A percentile compares a stretch with the other conserved stretches of the same genome.
These are phyloP conservation scores for Tetragnatha versicolor DNA, from an alignment of 1,140 invertebrate genomes.

Conservation along the genomic window DNA sequence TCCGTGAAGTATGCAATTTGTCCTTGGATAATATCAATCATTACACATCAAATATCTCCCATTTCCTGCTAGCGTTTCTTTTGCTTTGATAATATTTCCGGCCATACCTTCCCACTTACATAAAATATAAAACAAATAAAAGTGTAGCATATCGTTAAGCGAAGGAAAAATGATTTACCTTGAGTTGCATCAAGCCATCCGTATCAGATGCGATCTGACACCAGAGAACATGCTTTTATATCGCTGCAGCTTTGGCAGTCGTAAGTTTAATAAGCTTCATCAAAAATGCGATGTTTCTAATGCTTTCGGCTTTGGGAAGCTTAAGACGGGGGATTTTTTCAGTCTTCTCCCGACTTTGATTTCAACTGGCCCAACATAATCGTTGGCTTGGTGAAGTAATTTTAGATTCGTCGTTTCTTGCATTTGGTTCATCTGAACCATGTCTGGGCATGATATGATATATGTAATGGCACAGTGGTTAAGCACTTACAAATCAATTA, in stretches of 20 bases:
- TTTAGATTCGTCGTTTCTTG: too few species aligned
- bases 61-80: slow-evolving; percentile 42
- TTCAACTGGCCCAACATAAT: too few species aligned
- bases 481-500: too few species aligned
- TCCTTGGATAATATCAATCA: slow-evolving; percentile 36
- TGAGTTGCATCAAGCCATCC: slow-evolving; percentile 33
- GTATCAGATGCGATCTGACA: slow-evolving; percentile 22
- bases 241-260: background rate
- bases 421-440: too few species aligned
- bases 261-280: background rate
- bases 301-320: background rate
- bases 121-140: slow-evolving; percentile 30
- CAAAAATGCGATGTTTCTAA: background rate
- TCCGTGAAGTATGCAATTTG: slow-evolving; percentile 37
- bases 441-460: too few species aligned
- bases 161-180: slow-evolving; percentile 39
- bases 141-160: slow-evolving; percentile 27
- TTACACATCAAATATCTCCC: slow-evolving; percentile 38
- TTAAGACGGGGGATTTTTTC: too few species aligned
- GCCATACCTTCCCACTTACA: slow-evolving; percentile 24
- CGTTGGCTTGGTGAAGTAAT: too few species aligned
- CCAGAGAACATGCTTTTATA: slow-evolving; percentile 2
- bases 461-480: too few species aligned
- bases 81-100: slow-evolving; percentile 34
- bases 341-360: too few species aligned